Base-by-base conservation (phyloP, 2,113 vertebrate species). In the Mesoclemmys tuberculata region DNA sequence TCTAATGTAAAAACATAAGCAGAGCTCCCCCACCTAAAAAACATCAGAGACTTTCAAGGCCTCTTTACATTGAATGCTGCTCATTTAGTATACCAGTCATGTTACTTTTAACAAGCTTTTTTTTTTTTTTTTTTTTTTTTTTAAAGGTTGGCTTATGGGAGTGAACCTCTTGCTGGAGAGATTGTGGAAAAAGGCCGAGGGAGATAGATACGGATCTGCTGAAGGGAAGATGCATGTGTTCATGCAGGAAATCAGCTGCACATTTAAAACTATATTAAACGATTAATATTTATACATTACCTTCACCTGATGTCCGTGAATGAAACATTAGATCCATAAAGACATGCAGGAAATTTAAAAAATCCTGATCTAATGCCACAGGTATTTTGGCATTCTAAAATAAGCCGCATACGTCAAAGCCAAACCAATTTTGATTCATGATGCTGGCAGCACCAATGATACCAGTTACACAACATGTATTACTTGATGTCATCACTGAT, bases 61-160 rank as follows among this genome's bases (percentile, higher is more conserved):
- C 44, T 75, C 74, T 46, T 84, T 82, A 85, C 24, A 56, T 80
- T 95, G 51, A 93, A 93, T 0, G 24, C 29, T 94, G 92, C 80
- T 96, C 91, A 87, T 95, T 97, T 96, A 71, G 91, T 90, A 94
- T 87, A 95, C 82, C 90, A 89, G 93, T 93, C 92, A 87, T 16
- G 68, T 61, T 95, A 85, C n/a, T n/a, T n/a, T n/a, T n/a, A n/a
- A n/a, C n/a, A n/a, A n/a, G n/a, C n/a, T n/a, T n/a, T n/a, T n/a
- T n/a, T n/a, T n/a, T n/a, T n/a, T n/a, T n/a, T n/a, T n/a, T n/a
- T n/a, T n/a, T n/a, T n/a, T n/a, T n/a, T n/a, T n/a, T n/a, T n/a
- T n/a, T n/a, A n/a, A n/a, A n/a, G 96, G 94, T 78, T 94, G 90
- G 84, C 91, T 92, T 95, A 96, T 96, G 90, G 94, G 91, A 95